Evolutionary conservation across 2,888 invertebrate genomes (phyloP).

Genomic region (Volucella bombylans): DNA sequence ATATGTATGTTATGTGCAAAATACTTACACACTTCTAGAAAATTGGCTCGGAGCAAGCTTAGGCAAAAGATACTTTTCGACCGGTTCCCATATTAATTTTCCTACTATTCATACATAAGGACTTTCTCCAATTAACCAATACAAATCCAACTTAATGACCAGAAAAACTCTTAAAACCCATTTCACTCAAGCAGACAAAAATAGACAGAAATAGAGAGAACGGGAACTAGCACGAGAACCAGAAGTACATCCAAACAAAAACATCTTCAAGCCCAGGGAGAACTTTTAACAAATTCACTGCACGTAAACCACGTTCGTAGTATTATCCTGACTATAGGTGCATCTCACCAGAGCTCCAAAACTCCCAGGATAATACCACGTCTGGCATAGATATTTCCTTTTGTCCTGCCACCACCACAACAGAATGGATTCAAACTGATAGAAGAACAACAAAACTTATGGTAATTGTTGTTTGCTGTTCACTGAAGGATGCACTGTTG

Average conservation of each 20-base stretch:
- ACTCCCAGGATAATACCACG: not conserved
- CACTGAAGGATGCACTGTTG: not conserved
- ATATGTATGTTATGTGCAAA: constrained; percentile 1
- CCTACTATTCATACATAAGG: not conserved
- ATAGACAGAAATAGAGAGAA: constrained; percentile 8
- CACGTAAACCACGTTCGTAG: constrained; percentile 11
- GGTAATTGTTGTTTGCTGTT: not conserved
- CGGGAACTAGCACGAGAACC: too few relatives aligned
- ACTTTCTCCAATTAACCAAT: not conserved
- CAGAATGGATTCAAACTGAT: not conserved
- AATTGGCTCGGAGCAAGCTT: not conserved
- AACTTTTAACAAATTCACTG: constrained; percentile 17
- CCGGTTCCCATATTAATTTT: not conserved
- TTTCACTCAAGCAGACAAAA: not conserved
- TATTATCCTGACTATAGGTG: constrained; percentile 17
- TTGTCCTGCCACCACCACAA: not conserved
- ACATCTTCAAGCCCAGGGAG: not conserved
- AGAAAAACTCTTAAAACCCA: not conserved
- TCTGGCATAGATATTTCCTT: not conserved
- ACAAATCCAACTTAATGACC: not conserved
- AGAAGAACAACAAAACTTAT: not conserved
- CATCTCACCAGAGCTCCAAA: not conserved
- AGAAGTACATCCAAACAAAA: too few relatives aligned
- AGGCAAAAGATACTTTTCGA: not conserved
- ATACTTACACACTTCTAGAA: constrained; percentile 11